These are phyloP conservation scores for Zosterops hypoxanthus DNA, from an alignment of 2,113 vertebrate species.

Conservation along the genomic window DNA sequence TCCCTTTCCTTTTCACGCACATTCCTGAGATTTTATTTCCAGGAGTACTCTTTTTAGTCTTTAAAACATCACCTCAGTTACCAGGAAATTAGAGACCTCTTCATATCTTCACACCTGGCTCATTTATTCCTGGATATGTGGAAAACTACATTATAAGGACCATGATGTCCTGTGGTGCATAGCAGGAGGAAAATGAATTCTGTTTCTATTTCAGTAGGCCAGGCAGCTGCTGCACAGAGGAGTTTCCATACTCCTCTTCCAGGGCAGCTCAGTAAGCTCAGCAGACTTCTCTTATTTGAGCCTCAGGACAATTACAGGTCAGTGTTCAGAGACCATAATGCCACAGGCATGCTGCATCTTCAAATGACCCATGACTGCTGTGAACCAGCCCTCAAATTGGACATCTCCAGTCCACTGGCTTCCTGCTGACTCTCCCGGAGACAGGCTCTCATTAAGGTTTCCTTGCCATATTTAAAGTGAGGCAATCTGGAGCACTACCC, in stretches of 20 bases:
- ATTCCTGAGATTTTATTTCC: neutral
- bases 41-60: neutral
- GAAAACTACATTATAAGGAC: neutral
- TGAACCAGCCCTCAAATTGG: neutral
- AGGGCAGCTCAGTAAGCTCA: neutral
- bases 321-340: neutral
- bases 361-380: neutral
- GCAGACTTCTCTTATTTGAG: neutral
- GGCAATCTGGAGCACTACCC: neutral
- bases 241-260: neutral
- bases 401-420: fast-evolving
- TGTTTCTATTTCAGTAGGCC: neutral
- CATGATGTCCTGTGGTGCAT: fast-evolving
- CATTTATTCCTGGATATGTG: neutral
- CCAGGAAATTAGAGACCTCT: neutral
- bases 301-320: neutral
- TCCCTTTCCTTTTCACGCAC: neutral
- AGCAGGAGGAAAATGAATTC: neutral
- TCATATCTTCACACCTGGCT: neutral
- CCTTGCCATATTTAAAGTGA: neutral
- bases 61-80: neutral
- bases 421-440: neutral
- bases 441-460: neutral
- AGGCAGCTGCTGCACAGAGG: neutral
- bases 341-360: neutral